phyloP scores from a whole-genome alignment of 1,140 invertebrate genomes.

The Amphibalanus amphitrite region DNA sequence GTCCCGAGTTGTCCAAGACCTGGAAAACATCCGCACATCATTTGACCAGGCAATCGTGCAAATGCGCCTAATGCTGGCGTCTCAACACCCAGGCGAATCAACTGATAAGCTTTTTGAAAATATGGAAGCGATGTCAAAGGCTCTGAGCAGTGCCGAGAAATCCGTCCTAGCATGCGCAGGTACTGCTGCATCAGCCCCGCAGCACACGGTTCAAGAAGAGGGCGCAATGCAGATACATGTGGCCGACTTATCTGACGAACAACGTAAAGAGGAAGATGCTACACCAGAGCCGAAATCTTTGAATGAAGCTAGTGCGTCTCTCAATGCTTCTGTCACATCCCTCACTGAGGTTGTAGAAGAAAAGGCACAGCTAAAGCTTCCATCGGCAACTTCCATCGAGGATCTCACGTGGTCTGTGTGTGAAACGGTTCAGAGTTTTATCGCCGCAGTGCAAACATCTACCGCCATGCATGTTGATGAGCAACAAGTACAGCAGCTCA shows the following conservation, averaged over 20 bases:
- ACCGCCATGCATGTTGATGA: not conserved
- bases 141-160: not conserved
- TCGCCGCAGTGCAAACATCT: not conserved
- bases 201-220: not conserved
- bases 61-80: not conserved
- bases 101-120: not conserved
- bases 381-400: not conserved
- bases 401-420: not conserved
- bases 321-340: not conserved
- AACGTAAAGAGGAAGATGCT: not conserved
- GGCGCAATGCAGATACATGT: not conserved
- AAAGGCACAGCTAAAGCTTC: not conserved
- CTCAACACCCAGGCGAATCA: not conserved
- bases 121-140: not conserved
- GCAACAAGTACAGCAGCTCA: not conserved
- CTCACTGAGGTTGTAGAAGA: not conserved
- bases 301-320: not conserved
- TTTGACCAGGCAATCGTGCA: not conserved
- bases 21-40: not conserved
- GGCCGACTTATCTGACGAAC: not conserved
- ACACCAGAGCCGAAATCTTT: not conserved
- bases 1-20: not conserved
- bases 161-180: not conserved
- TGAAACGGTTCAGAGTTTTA: not conserved
- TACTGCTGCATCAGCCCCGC: not conserved